Percentiles rank a stretch among this genome's conserved stretches.
These are phyloP conservation scores for Cynoglossus semilaevis DNA, from an alignment of 2,113 vertebrate genomes.

Conservation along the genomic window DNA sequence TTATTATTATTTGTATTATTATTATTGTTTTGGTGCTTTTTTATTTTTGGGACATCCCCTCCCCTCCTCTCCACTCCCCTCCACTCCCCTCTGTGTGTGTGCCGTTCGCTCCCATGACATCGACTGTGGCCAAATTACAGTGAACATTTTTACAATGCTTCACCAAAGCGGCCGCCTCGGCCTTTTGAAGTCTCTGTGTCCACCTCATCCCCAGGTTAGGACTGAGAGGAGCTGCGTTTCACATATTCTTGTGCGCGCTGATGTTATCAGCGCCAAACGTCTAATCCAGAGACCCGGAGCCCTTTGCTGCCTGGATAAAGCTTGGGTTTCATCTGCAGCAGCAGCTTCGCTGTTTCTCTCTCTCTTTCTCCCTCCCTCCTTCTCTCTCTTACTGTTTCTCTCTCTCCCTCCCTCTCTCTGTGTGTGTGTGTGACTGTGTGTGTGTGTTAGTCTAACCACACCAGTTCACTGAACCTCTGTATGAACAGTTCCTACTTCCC, in stretches of 20 bases:
- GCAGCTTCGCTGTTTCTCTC: too few species aligned
- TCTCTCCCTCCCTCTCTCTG: too few species aligned
- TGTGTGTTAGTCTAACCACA: conserved; percentile 11
- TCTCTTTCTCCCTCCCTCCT: too few species aligned
- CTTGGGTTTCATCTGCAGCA: conserved; percentile 66
- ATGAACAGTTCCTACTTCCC: background rate
- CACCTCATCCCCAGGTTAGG: conserved; percentile 46
- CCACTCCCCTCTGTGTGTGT: background rate
- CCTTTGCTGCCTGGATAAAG: conserved; percentile 76
- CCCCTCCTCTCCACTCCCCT: too few species aligned
- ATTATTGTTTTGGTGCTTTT: too few species aligned
- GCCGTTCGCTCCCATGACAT: conserved; percentile 72
- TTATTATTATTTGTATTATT: too few species aligned
- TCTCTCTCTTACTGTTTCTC: too few species aligned
- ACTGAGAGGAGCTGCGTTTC: conserved; percentile 67
- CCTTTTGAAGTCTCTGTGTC: conserved; percentile 50
- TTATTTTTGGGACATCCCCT: too few species aligned
- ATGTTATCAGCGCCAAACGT: conserved; percentile 76
- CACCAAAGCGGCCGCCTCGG: conserved; percentile 45
- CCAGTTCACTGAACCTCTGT: conserved; percentile 35
- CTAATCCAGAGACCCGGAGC: conserved; percentile 71
- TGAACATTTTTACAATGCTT: conserved; percentile 56
- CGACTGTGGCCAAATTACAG: conserved; percentile 66
- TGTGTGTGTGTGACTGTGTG: too few species aligned
- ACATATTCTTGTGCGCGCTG: conserved; percentile 70